These are phyloP conservation scores for Paramormyrops kingsleyae DNA, from an alignment of 2,113 vertebrate genomes.

Conservation along the genomic window DNA sequence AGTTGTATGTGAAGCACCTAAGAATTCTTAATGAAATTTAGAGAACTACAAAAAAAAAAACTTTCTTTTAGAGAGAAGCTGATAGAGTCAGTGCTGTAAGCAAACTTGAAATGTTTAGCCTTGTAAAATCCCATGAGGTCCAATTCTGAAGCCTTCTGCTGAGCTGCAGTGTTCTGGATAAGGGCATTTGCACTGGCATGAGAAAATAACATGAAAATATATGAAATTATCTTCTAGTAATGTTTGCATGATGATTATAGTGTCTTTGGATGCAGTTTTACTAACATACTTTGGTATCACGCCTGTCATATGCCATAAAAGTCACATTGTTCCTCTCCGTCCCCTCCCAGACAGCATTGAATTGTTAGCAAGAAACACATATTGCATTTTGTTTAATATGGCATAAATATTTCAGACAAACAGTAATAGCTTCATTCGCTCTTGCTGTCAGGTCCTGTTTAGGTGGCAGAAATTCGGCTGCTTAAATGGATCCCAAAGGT, in stretches of 20 bases:
- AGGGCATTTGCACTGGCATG: neutral
- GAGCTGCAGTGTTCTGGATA: neutral
- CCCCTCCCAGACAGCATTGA: conserved; percentile 37
- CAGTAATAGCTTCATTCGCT: conserved; percentile 48
- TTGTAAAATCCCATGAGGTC: neutral
- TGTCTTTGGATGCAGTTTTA: conserved; percentile 5
- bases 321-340: neutral
- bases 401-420: conserved; percentile 54
- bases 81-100: neutral
- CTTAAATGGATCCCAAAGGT: conserved; percentile 42
- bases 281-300: conserved; percentile 7
- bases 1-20: neutral
- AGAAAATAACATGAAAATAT: neutral
- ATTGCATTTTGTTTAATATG: conserved; percentile 50
- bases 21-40: neutral
- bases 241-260: conserved; percentile 9
- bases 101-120: neutral
- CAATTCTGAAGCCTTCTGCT: neutral
- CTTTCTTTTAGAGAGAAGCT: neutral
- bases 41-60: neutral
- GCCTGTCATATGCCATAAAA: conserved; percentile 21
- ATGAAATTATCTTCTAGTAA: conserved; percentile 21
- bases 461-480: conserved; percentile 38
- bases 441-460: conserved; percentile 57
- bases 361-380: conserved; percentile 42